Evolutionary conservation across 2,797 vertebrate species (phyloP), one percentile per base, ranked within the genome.

Genomic region (Rostrhamus sociabilis): DNA sequence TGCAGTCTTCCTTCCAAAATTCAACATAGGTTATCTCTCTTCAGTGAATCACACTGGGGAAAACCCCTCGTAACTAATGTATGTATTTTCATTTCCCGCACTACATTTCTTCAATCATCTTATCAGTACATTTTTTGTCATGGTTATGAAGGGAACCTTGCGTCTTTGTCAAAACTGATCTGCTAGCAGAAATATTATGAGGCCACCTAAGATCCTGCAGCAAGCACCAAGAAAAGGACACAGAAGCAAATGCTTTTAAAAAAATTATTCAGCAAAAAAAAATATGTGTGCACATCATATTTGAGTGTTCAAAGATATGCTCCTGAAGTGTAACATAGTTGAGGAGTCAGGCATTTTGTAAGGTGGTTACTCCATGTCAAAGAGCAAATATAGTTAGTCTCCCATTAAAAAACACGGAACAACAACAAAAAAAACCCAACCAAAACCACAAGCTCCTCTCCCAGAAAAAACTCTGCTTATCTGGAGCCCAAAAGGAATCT

Each of bases 401-500:
- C 29, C 22, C 17, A 53, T 77, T 74, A 68, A 94, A 90, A 93
- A 83, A 26, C 56, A 50, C 2, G 1, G 18, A 82, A 75, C 9
- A 85, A 68, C 56, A 89, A 80, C 48, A 75, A 42, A 58, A 87
- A 78, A 27, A 4, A 4, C 31, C 31, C 34, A 32, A 22, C 9
- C 22, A 36, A 50, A 88, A 93, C 50, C 1, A 6, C 52, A 77
- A 67, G 52, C 79, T 83, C 32, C 80, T 96, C 96, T 80, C 74
- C 72, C 53, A 82, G 72, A 71, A 66, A 90, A 86, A 87, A 48
- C 90, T 87, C 82, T 87, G 90, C 89, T 96, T 84, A 85, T 86
- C 91, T 69, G 11, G 36, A 95, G 91, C 85, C 38, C 58, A 36
- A 62, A 92, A 94, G 81, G 87, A 94, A 95, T 96, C 93, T 96